A percentile compares a stretch with the other conserved stretches of the same genome.
Evolutionary conservation across 1,140 invertebrate genomes (phyloP).

Genomic region (Brachystomella parvula): DNA sequence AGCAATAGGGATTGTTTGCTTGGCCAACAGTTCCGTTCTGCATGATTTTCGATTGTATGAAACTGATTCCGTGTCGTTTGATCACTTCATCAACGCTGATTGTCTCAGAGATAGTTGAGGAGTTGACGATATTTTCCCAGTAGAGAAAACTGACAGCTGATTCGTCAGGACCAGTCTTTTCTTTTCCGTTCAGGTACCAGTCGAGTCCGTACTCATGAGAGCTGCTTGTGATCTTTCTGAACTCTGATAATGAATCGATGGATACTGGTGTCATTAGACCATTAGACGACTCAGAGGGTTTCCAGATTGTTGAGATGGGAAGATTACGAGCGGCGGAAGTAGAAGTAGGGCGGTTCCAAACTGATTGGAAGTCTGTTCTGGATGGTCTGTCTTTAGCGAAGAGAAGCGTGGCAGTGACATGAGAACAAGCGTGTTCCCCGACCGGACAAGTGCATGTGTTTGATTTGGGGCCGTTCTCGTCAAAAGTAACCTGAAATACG

Average conservation of each 20-base stretch:
- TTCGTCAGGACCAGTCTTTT: neutral
- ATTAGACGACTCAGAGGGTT: neutral
- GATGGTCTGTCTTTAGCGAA: neutral
- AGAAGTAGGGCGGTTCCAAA: neutral
- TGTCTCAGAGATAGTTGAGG: neutral
- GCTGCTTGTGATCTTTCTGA: neutral
- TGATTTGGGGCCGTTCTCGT: neutral
- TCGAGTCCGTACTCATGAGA: neutral
- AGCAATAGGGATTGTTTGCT: neutral
- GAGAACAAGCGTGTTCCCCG: neutral
- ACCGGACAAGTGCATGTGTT: neutral
- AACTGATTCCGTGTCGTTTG: neutral
- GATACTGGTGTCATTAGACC: neutral
- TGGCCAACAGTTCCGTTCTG: neutral
- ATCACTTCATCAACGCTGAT: neutral
- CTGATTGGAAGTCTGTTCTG: neutral
- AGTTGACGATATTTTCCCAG: neutral
- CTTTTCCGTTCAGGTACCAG: neutral
- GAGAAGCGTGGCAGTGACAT: neutral
- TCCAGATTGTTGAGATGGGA: no score
- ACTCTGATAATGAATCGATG: neutral
- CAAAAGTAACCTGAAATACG: neutral
- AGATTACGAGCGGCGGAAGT: no score
- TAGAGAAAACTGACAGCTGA: neutral
- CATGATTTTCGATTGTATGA: neutral